Conservation (phyloP, 2,888 invertebrate species). For the Auanema freiburgensis region DNA sequence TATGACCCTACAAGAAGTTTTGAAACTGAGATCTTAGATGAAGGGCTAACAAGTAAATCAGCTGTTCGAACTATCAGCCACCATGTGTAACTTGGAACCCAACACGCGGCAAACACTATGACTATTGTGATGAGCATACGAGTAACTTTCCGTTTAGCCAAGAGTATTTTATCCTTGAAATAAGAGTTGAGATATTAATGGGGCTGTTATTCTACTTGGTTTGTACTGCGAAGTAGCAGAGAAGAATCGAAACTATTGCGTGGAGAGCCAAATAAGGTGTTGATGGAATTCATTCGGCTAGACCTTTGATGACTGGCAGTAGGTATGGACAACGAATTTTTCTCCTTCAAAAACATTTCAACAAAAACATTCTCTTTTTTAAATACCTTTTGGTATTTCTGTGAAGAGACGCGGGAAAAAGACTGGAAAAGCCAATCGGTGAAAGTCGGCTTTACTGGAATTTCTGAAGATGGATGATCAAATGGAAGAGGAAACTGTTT, state of each 20-base stretch:
- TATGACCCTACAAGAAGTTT: slow-evolving; percentile 24
- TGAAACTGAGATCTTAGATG: background rate
- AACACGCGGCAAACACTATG: slow-evolving; percentile 84
- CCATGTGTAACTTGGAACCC: slow-evolving; percentile 74
- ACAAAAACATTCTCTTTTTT: background rate
- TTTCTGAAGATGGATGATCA: slow-evolving; percentile 3
- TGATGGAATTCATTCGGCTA: slow-evolving; percentile 24
- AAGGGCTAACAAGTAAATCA: slow-evolving; percentile 38
- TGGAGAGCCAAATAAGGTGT: slow-evolving; percentile 35
- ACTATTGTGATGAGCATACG: slow-evolving; percentile 86
- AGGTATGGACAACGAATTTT: slow-evolving; percentile 33
- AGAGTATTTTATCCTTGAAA: slow-evolving; percentile 76
- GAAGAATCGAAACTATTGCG: slow-evolving; percentile 35
- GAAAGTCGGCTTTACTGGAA: slow-evolving; percentile 28
- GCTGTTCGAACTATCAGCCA: slow-evolving; percentile 47
- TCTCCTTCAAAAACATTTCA: slow-evolving; percentile 19
- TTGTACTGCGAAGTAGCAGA: slow-evolving; percentile 33
- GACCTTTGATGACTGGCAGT: background rate
- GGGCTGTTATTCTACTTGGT: slow-evolving; percentile 24
- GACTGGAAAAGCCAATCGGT: slow-evolving; percentile 42
- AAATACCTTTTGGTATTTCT: slow-evolving; percentile 12
- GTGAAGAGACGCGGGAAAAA: slow-evolving; percentile 25
- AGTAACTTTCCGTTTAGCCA: slow-evolving; percentile 74
- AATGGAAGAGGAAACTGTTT: background rate
- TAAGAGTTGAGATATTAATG: slow-evolving; percentile 1